Evolutionary conservation across 2,888 invertebrate genomes (phyloP), one percentile per base, ranked within the genome.

Genomic region (Meliscaeva auricollis): DNA sequence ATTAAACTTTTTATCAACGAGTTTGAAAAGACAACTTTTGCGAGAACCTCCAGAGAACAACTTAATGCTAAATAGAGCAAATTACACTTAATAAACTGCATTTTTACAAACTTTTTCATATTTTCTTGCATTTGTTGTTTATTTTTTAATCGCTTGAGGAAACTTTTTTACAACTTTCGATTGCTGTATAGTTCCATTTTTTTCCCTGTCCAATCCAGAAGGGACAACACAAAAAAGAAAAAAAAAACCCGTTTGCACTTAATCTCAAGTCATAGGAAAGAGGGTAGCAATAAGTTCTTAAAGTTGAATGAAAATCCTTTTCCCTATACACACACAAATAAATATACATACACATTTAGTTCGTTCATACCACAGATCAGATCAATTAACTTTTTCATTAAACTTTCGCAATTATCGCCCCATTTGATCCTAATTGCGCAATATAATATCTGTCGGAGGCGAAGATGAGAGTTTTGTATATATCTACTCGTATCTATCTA

Each of bases 391-490:
- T 85, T 85, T 85, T 85, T 85, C 81, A 81, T 85, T 85, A 85
- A 85, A 85, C 85, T 85, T 87, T 87, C 41, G 87, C 77, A 87
- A 87, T 87, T 87, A 82, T 82, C 87, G 80, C 81, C 81, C 77
- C 81, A 87, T 87, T 87, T 87, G 81, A 87, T 87, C 87, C 87
- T 87, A 87, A 87, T 87, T 87, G 87, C 77, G 82, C 77, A 81
- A 82, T 80, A 87, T 87, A 85, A 85, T 77, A 85, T 81, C 72
- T 78, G 46, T 76, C 38, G 30, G n/a, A 62, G 46, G 52, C 48
- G 20, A 35, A 66, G 64, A 66, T 32, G 32, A 20, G 48, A 48
- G 22, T 26, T n/a, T n/a, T n/a, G n/a, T n/a, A n/a, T n/a, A n/a
- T n/a, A n/a, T 8, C 35, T 35, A 35, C 35, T 8, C 9, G 7